Conservation (phyloP, 2,888 invertebrate genomes). For the Drosophila paucipuncta region DNA sequence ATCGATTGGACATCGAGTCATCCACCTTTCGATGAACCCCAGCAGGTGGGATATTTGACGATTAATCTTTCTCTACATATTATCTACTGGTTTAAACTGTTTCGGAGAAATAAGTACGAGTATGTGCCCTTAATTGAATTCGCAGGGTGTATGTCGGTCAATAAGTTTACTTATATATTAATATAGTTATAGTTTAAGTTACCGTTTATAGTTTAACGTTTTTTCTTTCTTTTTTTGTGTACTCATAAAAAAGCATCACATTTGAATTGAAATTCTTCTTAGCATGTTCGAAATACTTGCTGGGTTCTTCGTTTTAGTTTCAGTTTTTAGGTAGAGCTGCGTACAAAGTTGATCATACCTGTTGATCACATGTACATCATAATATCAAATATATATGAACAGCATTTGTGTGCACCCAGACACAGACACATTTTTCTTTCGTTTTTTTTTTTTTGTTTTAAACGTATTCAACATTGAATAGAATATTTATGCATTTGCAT, state of each 20-base stretch:
- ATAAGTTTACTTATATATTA: conserved; percentile 21
- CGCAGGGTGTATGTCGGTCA: conserved; percentile 3
- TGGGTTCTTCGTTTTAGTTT: conserved; percentile 6
- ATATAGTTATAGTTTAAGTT: conserved; percentile 26
- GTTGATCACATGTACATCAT: neutral
- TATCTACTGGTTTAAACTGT: neutral
- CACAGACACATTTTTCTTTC: neutral
- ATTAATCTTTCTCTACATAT: neutral
- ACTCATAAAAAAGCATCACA: conserved; percentile 73
- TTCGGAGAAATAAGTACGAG: neutral
- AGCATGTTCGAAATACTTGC: conserved; percentile 31
- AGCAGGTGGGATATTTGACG: neutral
- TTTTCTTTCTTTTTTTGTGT: conserved; percentile 13
- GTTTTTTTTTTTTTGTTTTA: neutral
- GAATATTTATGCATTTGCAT: conserved; percentile 8
- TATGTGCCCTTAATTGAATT: neutral
- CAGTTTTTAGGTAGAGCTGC: conserved; percentile 12
- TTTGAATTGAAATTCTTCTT: conserved; percentile 36
- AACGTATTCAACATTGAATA: conserved; percentile 9
- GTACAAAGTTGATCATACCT: conserved; percentile 12
- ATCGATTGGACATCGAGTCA: neutral
- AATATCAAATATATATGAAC: neutral
- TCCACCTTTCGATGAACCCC: neutral
- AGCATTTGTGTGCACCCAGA: neutral
- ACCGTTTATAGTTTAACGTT: conserved; percentile 5